Conservation (phyloP, 2,113 vertebrate genomes). For the Coptodon rendalli region DNA sequence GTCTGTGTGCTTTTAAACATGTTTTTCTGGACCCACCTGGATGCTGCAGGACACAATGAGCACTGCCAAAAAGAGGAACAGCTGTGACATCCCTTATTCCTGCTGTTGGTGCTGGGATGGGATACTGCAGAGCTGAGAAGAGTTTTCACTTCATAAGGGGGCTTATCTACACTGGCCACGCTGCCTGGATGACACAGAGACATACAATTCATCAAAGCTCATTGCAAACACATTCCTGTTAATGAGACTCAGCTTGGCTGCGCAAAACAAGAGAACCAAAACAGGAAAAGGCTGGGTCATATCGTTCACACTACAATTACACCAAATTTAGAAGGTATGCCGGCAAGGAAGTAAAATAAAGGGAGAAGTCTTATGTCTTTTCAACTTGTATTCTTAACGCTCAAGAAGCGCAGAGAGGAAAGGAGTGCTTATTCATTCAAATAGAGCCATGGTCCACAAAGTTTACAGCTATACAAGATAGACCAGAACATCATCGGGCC, state of each 20-base stretch:
- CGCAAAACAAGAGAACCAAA: background rate
- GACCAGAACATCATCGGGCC: background rate
- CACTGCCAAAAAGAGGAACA: conserved; percentile 54
- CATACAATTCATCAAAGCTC: conserved; percentile 41
- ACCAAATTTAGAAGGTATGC: background rate
- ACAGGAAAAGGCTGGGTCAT: conserved; percentile 17
- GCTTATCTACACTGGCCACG: conserved; percentile 60
- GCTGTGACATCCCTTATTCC: conserved; percentile 66
- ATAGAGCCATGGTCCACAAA: background rate
- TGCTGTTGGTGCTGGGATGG: conserved; percentile 43
- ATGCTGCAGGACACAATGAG: conserved; percentile 64
- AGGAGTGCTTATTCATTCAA: background rate
- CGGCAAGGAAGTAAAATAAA: background rate
- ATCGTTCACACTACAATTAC: background rate
- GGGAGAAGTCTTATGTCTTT: background rate
- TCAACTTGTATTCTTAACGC: background rate
- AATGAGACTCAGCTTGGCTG: background rate
- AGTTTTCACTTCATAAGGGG: conserved; percentile 63
- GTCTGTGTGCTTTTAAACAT: background rate
- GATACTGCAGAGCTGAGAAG: conserved; percentile 36
- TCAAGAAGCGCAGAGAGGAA: background rate
- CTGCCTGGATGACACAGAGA: conserved; percentile 64
- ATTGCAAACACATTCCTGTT: conserved; percentile 5
- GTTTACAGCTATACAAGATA: background rate
- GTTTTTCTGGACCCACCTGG: conserved; percentile 58